A percentile compares a stretch with the other conserved stretches of the same genome.
Conservation (phyloP, 2,888 invertebrate genomes). For the Sabatieria punctata region DNA sequence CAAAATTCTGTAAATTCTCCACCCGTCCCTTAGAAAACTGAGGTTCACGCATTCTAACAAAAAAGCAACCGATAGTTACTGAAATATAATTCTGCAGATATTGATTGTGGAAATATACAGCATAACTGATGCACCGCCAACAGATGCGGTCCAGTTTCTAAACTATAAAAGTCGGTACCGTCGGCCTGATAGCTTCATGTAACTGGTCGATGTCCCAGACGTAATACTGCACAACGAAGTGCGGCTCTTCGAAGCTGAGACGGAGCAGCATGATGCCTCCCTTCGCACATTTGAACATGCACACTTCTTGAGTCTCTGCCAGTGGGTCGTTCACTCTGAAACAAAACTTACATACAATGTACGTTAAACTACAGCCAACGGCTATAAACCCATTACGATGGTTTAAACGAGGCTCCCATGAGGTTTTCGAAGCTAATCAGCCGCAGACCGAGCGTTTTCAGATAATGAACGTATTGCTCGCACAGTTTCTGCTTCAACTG, state of each 20-base stretch:
- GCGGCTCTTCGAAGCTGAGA: slow-evolving; percentile 50
- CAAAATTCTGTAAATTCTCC: slow-evolving; percentile 13
- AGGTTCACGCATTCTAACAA: not conserved
- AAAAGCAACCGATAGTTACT: too few relatives aligned
- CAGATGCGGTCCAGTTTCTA: too few relatives aligned
- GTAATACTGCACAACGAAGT: slow-evolving; percentile 50
- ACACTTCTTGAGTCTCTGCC: not conserved
- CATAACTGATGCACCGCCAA: too few relatives aligned
- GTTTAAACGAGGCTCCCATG: not conserved
- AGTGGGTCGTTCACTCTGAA: not conserved
- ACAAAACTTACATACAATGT: too few relatives aligned
- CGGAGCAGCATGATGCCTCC: slow-evolving; percentile 54
- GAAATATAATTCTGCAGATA: too few relatives aligned
- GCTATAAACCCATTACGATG: not conserved
- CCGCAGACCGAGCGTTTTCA: slow-evolving; percentile 49
- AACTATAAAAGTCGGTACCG: too few relatives aligned
- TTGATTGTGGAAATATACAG: too few relatives aligned
- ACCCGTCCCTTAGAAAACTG: not conserved
- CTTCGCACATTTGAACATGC: slow-evolving; percentile 46
- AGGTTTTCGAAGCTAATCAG: slow-evolving; percentile 6
- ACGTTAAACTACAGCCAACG: not conserved
- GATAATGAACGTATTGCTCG: slow-evolving; percentile 51
- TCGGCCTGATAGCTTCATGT: slow-evolving; percentile 30
- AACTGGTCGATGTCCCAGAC: slow-evolving; percentile 48
- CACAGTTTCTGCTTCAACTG: slow-evolving; percentile 47